Evolutionary conservation across 1,140 invertebrate genomes (phyloP).

Genomic region (Danaus plexippus): DNA sequence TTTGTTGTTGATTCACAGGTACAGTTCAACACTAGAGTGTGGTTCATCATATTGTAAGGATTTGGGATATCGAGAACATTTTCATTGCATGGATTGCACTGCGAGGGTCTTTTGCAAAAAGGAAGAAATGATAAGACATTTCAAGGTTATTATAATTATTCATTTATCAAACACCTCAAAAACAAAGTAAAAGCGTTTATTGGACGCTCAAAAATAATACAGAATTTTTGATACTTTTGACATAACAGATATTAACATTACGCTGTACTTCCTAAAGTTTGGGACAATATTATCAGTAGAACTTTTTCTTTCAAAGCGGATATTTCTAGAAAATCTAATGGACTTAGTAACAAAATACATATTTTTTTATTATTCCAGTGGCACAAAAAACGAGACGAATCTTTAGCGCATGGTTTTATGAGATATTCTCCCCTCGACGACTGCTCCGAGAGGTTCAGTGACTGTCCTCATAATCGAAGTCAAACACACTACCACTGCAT

Average conservation of each 20-base stretch:
- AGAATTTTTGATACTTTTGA: too few species aligned
- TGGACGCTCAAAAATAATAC: too few species aligned
- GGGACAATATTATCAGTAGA: too few species aligned
- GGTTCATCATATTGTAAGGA: slow-evolving; percentile 82
- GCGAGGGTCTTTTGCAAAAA: slow-evolving; percentile 95
- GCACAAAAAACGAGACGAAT: slow-evolving; percentile 99
- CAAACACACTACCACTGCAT: slow-evolving; percentile 99
- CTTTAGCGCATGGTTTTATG: slow-evolving; percentile 96
- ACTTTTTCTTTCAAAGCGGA: too few species aligned
- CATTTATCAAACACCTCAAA: neutral
- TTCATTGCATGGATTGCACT: slow-evolving; percentile 95
- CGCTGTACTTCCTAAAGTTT: too few species aligned
- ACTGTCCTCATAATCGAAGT: slow-evolving; percentile 94
- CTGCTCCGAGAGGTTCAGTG: slow-evolving; percentile 80
- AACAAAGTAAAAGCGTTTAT: too few species aligned
- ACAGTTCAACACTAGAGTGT: slow-evolving; percentile 81
- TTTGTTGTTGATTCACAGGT: slow-evolving; percentile 36
- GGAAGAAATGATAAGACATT: slow-evolving; percentile 98
- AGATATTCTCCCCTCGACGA: slow-evolving; percentile 91
- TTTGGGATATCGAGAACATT: slow-evolving; percentile 92
- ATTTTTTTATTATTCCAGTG: slow-evolving; percentile 77
- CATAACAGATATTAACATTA: too few species aligned
- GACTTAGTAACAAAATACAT: neutral
- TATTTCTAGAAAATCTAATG: slow-evolving; percentile 30
- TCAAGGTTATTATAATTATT: slow-evolving; percentile 64